These are phyloP conservation scores for Nyctalus aviator DNA, from an alignment of 2,797 vertebrate species.

Conservation along the genomic window DNA sequence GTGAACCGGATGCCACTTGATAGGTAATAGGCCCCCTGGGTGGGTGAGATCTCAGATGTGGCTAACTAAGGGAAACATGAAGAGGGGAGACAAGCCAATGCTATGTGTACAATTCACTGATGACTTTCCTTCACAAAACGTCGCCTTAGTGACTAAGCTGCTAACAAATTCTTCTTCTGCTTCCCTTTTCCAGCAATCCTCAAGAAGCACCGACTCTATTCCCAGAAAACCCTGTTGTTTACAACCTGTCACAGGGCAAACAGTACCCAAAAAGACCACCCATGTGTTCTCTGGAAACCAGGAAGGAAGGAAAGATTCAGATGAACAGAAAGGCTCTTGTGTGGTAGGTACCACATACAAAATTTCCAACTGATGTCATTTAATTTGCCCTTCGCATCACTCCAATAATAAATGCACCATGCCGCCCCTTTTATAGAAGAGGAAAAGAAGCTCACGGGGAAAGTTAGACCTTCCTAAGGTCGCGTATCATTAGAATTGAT, in stretches of 20 bases:
- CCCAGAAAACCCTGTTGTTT: constrained; percentile 46
- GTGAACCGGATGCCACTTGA: constrained; percentile 21
- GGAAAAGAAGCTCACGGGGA: neutral
- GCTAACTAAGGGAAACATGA: neutral
- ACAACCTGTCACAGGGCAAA: constrained; percentile 47
- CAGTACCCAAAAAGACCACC: constrained; percentile 48
- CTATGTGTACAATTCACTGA: constrained; percentile 47
- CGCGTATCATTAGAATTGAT: neutral
- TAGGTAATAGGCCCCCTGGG: constrained; percentile 54
- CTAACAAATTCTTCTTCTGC: constrained; percentile 46
- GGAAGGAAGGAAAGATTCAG: neutral
- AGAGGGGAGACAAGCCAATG: constrained; percentile 1
- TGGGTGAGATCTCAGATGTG: constrained; percentile 26
- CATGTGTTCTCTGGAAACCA: neutral
- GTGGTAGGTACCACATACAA: neutral
- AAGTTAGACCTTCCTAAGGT: neutral
- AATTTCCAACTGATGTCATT: neutral
- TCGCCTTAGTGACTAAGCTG: constrained; percentile 62
- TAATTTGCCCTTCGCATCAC: neutral
- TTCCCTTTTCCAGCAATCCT: constrained; percentile 52
- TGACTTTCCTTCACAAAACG: constrained; percentile 65
- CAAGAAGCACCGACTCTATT: constrained; percentile 26
- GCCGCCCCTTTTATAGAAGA: neutral
- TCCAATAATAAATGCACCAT: neutral
- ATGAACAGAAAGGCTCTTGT: neutral